Evolutionary conservation across 2,888 invertebrate genomes (phyloP).

Genomic region (Stictocephala bisonia): DNA sequence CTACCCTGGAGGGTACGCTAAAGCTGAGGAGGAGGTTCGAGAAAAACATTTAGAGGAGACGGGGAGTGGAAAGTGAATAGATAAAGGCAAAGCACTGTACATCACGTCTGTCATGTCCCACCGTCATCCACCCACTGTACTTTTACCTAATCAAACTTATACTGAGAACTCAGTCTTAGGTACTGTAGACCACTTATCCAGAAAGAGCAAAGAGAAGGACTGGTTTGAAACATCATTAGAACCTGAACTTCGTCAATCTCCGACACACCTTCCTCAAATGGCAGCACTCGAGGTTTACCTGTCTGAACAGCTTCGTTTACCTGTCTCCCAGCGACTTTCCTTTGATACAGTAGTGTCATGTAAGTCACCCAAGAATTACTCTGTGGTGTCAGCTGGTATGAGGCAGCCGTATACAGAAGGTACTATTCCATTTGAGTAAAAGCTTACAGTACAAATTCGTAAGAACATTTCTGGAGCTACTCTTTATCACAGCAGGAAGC

Average conservation of each 20-base stretch:
- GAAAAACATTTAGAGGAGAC: no score
- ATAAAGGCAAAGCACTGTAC: no score
- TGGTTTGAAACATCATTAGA: constrained; percentile 79
- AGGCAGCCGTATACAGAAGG: constrained; percentile 93
- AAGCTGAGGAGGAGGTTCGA: no score
- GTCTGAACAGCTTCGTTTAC: background rate
- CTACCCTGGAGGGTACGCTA: constrained; percentile 66
- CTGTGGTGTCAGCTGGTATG: constrained; percentile 87
- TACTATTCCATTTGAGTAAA: constrained; percentile 97
- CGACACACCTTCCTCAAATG: no score
- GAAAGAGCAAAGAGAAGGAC: constrained; percentile 69
- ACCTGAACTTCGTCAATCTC: constrained; percentile 65
- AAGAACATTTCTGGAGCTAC: constrained; percentile 66
- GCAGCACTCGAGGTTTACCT: background rate
- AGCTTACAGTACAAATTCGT: constrained; percentile 95
- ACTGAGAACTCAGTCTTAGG: no score
- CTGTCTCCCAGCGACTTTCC: constrained; percentile 20
- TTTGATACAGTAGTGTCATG: constrained; percentile 66
- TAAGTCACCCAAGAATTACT: constrained; percentile 85
- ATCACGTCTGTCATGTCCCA: no score
- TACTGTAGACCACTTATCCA: constrained; percentile 68
- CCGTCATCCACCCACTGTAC: constrained; percentile 50
- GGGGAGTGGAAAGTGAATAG: no score
- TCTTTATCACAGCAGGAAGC: constrained; percentile 61
- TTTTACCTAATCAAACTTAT: constrained; percentile 63